A percentile compares a stretch with the other conserved stretches of the same genome.
Conservation (phyloP, 2,113 vertebrate genomes). For the Poeciliopsis turrubarensis region DNA sequence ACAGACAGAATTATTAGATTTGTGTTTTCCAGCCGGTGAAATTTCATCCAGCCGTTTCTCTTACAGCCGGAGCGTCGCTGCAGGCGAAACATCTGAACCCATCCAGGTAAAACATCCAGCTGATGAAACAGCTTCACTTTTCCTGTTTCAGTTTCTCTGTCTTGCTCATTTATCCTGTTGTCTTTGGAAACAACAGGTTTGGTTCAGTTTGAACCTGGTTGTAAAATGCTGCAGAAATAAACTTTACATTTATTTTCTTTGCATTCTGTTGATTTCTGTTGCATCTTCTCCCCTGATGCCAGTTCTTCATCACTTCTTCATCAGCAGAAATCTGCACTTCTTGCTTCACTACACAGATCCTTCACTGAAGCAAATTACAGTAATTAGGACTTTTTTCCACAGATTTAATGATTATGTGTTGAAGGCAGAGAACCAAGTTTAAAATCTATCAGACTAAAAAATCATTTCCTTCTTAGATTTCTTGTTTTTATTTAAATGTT, state of each 20-base stretch:
- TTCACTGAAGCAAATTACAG: conserved; percentile 5
- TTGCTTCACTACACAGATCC: neutral
- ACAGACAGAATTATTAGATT: conserved; percentile 39
- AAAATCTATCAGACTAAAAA: no score
- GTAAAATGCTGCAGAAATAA: no score
- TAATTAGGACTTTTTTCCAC: neutral
- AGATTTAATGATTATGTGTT: neutral
- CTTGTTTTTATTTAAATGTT: no score
- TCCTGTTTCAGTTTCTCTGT: no score
- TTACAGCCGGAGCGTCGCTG: conserved; percentile 27
- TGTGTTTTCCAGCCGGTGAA: conserved; percentile 34
- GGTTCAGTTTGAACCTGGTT: no score
- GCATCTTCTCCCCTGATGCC: neutral
- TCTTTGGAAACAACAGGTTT: no score
- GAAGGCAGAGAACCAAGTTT: neutral
- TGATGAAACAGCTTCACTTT: conserved; percentile 44
- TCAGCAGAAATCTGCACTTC: conserved; percentile 9
- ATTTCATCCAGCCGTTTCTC: conserved; percentile 33
- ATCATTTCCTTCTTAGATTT: no score
- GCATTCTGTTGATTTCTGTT: neutral
- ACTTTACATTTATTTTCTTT: neutral
- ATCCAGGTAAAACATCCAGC: conserved; percentile 45
- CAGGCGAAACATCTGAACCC: conserved; percentile 41
- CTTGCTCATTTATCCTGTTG: no score
- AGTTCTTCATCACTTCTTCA: conserved; percentile 15